These are phyloP conservation scores for Gobio gobio DNA, from an alignment of 2,113 vertebrate genomes.

Conservation along the genomic window DNA sequence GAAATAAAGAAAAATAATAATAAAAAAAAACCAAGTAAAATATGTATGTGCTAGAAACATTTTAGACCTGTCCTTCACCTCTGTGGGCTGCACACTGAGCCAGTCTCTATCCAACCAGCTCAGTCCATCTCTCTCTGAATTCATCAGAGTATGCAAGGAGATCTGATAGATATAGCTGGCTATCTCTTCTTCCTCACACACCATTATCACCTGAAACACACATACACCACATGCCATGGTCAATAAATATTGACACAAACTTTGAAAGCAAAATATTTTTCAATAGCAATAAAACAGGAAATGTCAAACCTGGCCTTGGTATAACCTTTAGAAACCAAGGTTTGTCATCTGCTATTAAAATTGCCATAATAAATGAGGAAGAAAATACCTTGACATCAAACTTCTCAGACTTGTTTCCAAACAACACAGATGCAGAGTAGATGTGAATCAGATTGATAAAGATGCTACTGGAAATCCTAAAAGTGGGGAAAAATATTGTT, in stretches of 20 bases:
- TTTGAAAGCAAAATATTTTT: not conserved
- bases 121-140: constrained; percentile 72
- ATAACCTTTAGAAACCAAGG: not conserved
- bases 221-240: not conserved
- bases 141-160: constrained; percentile 81
- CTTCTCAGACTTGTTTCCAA: constrained; percentile 81
- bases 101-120: constrained; percentile 86
- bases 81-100: constrained; percentile 81
- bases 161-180: constrained; percentile 82
- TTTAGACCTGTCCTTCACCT: constrained; percentile 74
- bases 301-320: not conserved
- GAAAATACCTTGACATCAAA: constrained; percentile 87
- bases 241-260: not conserved
- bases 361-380: not conserved
- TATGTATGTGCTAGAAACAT: not conserved
- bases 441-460: constrained; percentile 82
- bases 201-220: constrained; percentile 80
- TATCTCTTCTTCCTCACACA: constrained; percentile 78
- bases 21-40: too few species aligned
- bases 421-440: constrained; percentile 84
- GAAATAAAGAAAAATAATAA: not conserved
- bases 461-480: constrained; percentile 77
- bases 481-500: not conserved
- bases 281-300: not conserved
- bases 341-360: not conserved